These are phyloP conservation scores for Premnoplex brunnescens DNA, from an alignment of 2,797 vertebrate genomes.

Conservation along the genomic window DNA sequence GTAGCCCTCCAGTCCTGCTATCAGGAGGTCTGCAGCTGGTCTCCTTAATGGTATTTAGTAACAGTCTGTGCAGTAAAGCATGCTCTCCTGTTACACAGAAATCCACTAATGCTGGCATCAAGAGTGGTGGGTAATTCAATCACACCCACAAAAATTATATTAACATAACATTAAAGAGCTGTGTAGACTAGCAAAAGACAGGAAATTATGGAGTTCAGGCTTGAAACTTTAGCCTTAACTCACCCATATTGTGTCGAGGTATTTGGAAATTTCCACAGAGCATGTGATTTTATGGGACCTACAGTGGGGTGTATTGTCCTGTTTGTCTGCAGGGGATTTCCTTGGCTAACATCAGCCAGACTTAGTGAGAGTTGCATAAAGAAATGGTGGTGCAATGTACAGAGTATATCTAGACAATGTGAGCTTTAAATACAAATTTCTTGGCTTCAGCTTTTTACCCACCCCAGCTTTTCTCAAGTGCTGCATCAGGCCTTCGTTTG, in stretches of 20 bases:
- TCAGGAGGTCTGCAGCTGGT: constrained; percentile 18
- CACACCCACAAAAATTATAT: constrained; percentile 51
- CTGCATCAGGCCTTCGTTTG: background rate
- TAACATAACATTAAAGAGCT: constrained; percentile 52
- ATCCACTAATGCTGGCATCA: background rate
- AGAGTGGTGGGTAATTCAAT: constrained; percentile 1
- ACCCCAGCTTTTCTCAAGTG: background rate
- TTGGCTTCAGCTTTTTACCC: background rate
- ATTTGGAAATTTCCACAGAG: constrained; percentile 18
- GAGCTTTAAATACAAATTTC: background rate
- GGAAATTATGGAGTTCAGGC: constrained; percentile 44
- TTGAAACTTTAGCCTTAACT: constrained; percentile 65
- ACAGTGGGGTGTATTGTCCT: background rate
- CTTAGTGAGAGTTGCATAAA: background rate
- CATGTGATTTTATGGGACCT: background rate
- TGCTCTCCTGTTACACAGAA: constrained; percentile 7
- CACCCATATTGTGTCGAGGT: background rate
- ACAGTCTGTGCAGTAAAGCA: background rate
- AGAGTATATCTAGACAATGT: background rate
- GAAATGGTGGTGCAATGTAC: background rate
- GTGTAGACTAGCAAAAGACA: constrained; percentile 34
- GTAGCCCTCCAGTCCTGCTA: background rate
- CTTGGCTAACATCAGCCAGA: background rate
- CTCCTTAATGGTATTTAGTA: background rate
- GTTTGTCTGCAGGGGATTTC: background rate